Percentiles rank a stretch among this genome's conserved stretches.
Evolutionary conservation across 2,888 invertebrate genomes (phyloP).

Genomic region (Dusona sp.): DNA sequence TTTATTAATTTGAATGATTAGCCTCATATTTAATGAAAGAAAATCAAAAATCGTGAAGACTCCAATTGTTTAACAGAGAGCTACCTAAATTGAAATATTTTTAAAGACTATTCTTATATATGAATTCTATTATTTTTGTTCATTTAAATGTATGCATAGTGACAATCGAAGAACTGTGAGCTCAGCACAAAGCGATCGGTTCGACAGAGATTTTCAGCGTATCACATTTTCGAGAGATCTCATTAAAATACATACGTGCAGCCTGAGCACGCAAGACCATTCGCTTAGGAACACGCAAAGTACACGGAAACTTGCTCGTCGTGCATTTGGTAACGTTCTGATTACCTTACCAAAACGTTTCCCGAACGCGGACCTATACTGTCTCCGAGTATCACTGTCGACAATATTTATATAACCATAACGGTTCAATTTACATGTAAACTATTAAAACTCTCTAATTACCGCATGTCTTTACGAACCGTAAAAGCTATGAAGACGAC

Average conservation of each 20-base stretch:
- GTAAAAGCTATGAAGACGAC: background rate
- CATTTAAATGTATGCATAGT: background rate
- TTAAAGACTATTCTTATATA: background rate
- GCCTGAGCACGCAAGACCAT: slow-evolving; percentile 2
- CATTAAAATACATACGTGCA: background rate
- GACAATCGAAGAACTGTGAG: background rate
- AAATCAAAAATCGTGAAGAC: too few species aligned
- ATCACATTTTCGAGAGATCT: background rate
- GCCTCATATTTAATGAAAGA: too few species aligned
- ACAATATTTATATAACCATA: background rate
- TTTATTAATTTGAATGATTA: too few species aligned
- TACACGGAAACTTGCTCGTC: slow-evolving; percentile 24
- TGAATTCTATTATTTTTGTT: background rate
- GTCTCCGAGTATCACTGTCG: background rate
- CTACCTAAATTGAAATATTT: background rate
- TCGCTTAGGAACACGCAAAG: slow-evolving; percentile 14
- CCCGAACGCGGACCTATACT: background rate
- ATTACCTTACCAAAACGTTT: background rate
- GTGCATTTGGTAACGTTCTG: slow-evolving; percentile 1
- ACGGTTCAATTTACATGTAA: background rate
- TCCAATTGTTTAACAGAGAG: too few species aligned
- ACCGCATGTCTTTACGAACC: background rate
- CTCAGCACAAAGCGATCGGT: slow-evolving; percentile 1
- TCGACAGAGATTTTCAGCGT: background rate
- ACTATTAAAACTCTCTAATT: background rate